Base-by-base conservation (phyloP, 2,797 vertebrate species). In the Fringilla coelebs region DNA sequence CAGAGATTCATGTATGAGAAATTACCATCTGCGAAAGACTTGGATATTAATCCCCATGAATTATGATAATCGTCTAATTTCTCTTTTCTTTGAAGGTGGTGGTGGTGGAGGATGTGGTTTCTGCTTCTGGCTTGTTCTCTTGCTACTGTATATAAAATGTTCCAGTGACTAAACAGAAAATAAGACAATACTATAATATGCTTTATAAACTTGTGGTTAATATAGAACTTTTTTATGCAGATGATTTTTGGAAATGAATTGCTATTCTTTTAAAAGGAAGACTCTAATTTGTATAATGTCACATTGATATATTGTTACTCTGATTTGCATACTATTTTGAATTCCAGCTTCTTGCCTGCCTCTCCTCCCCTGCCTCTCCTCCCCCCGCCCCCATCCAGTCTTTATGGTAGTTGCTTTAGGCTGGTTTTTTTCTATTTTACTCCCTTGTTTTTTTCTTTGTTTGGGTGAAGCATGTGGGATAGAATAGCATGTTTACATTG, bases 311-410 rank as follows among this genome's bases (percentile, higher is more conserved):
- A 16, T 17, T 28, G 3, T 52, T 79, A n/a, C 10, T 78, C 14
- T 73, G 7, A 38, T 89, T 79, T 82, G 10, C 49, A n/a, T 66
- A 66, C 8, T 68, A 0, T 79, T 70, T 91, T 73, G 25, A 67
- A 40, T 89, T 87, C 29, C 40, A 61, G 3, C 21, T 81, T 65
- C 18, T 71, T 87, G 24, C 5, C 20, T 18, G 11, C 29, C 19
- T 58, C 9, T 45, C 25, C 38, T 54, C 3, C 10, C 16, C 5
- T 9, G 7, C 32, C 22, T 66, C 16, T 48, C 26, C 4, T 49
- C 3, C 5, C 17, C 6, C 14, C 0, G 1, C n/a, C 17, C 15
- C n/a, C 10, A 10, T 49, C 82, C 19, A 54, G 10, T 81, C 29
- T 57, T 81, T 1, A 0, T 54, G 32, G 11, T 49, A n/a, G 8